A percentile compares a stretch with the other conserved stretches of the same genome.
phyloP scores from a whole-genome alignment of 2,113 vertebrate genomes.

The Gadus chalcogrammus region DNA sequence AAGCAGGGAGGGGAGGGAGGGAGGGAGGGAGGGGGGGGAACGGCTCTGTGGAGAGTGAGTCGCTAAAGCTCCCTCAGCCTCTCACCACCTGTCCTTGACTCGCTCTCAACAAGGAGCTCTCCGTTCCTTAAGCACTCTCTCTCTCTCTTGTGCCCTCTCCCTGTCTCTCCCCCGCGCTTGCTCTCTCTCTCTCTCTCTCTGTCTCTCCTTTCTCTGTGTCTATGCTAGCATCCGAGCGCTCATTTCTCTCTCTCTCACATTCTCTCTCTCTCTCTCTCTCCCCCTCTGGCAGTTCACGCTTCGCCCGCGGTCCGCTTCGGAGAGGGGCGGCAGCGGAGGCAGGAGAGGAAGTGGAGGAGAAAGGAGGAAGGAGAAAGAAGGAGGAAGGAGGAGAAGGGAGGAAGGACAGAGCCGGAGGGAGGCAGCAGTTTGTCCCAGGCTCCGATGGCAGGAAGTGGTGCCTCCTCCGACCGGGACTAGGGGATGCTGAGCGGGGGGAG shows the following conservation, averaged over 20 bases:
- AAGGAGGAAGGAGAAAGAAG: constrained; percentile 8
- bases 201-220: constrained; percentile 25
- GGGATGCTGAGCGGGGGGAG: constrained; percentile 76
- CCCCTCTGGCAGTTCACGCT: no score
- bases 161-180: no score
- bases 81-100: constrained; percentile 66
- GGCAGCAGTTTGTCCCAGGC: no score
- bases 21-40: constrained; percentile 61
- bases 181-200: constrained; percentile 9
- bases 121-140: constrained; percentile 13
- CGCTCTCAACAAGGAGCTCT: constrained; percentile 7
- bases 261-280: no score
- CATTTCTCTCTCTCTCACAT: no score
- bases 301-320: no score
- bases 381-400: constrained; percentile 18
- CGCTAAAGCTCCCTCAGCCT: constrained; percentile 50
- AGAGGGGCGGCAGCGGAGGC: constrained; percentile 14
- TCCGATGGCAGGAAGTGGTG: neutral
- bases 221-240: neutral
- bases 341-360: constrained; percentile 3
- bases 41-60: constrained; percentile 56
- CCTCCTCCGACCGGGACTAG: neutral
- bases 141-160: constrained; percentile 7
- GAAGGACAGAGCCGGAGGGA: constrained; percentile 3
- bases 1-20: constrained; percentile 57